Evolutionary conservation across 2,797 vertebrate genomes (phyloP), one percentile per base, ranked within the genome.

Genomic region (Echeneis naucrates): DNA sequence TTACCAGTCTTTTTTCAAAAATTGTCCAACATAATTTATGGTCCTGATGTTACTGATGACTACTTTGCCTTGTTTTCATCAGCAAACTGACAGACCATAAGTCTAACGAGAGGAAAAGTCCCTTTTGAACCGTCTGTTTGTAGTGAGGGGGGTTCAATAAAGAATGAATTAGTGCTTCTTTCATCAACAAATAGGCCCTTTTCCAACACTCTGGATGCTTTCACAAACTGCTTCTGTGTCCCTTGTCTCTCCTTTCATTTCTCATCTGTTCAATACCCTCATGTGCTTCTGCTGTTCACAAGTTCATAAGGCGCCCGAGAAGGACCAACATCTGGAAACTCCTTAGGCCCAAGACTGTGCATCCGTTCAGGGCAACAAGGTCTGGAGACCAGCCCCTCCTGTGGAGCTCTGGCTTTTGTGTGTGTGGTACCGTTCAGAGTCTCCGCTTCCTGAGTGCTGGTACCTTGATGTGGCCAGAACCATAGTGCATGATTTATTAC

Each of bases 391-490:
- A 89, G 78, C 77, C 87, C 84, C 87, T 87, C 87, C 86, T 81
- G 90, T 35, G 67, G 84, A 87, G 92, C 78, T 80, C 70, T 77
- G 84, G 54, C 85, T 92, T 92, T 93, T 89, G 91, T 90, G 90
- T 82, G 82, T 88, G 89, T 86, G 89, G 84, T 88, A 81, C 76
- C 50, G 10, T 71, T 90, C 83, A 80, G 44, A 56, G 74, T 77
- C 88, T 81, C 77, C 64, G 59, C 89, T 93, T 93, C 92, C 92
- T 91, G 91, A 80, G 61, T 58, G 60, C 80, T 64, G 47, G 55
- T 54, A 72, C 90, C 91, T 93, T 93, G 87, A 93, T 93, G 91
- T 93, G 92, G 91, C 83, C 79, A 78, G 44, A 83, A 85, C 71
- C 77, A 75, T 73, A 65, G 72, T 58, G 55, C 67, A 84, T 92